These are phyloP conservation scores for Thalassophryne amazonica DNA, from an alignment of 2,797 vertebrate species.

Conservation along the genomic window DNA sequence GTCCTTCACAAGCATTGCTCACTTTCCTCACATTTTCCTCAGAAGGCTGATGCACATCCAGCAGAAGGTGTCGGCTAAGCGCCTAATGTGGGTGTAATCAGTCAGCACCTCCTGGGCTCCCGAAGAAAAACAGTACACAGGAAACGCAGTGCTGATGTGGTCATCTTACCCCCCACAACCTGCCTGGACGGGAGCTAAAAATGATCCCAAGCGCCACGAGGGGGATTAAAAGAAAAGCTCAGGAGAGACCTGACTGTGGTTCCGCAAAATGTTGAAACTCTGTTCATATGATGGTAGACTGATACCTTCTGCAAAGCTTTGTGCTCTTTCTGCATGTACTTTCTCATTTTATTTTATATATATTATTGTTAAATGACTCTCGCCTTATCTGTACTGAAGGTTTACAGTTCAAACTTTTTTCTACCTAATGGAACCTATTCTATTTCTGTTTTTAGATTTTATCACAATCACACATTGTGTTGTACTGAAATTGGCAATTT, in stretches of 20 bases:
- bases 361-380: no score
- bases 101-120: slow-evolving; percentile 44
- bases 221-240: slow-evolving; percentile 67
- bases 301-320: no score
- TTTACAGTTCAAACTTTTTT: no score
- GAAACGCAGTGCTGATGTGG: slow-evolving; percentile 71
- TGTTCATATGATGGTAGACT: no score
- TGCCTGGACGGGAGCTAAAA: slow-evolving; percentile 64
- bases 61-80: slow-evolving; percentile 17
- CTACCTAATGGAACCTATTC: no score
- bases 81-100: slow-evolving; percentile 14
- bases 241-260: slow-evolving; percentile 50
- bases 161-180: slow-evolving; percentile 64
- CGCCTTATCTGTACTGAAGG: no score
- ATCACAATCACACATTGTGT: no score
- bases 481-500: no score
- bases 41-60: slow-evolving; percentile 17
- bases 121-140: slow-evolving; percentile 62
- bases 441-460: no score
- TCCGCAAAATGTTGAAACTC: no score
- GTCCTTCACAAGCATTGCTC: slow-evolving; percentile 31
- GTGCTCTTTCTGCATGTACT: no score
- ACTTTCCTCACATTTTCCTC: slow-evolving; percentile 44
- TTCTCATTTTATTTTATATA: no score
- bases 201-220: slow-evolving; percentile 62